phyloP scores from a whole-genome alignment of 2,888 invertebrate species.

The Nemurella pictetii region DNA sequence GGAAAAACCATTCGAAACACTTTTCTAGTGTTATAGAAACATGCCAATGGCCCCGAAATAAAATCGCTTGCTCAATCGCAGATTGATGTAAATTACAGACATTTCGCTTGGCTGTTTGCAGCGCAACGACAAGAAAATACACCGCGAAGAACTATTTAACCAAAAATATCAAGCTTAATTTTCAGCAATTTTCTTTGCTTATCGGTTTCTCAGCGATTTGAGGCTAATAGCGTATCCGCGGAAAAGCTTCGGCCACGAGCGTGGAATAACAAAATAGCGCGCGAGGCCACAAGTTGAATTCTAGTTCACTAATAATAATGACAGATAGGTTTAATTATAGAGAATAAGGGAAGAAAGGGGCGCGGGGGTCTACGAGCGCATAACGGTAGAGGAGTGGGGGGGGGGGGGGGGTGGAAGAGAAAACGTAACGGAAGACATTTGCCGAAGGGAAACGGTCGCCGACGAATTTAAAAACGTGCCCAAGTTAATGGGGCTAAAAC shows the following conservation, averaged over 20 bases:
- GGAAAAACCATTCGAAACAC: too few relatives aligned
- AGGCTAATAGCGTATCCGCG: neutral
- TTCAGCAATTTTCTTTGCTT: neutral
- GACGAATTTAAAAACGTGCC: neutral
- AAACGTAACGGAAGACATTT: conserved; percentile 30
- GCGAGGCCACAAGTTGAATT: neutral
- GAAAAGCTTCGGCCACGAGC: neutral
- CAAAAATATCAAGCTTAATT: neutral
- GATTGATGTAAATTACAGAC: too few relatives aligned
- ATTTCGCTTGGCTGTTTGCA: too few relatives aligned
- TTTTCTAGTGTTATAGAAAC: too few relatives aligned
- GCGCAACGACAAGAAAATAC: too few relatives aligned
- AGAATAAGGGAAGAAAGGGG: conserved; percentile 11
- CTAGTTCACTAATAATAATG: conserved; percentile 37
- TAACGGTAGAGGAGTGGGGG: neutral
- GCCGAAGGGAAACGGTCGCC: conserved; percentile 6
- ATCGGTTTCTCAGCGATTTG: neutral
- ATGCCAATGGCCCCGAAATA: too few relatives aligned
- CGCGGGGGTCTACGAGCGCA: neutral
- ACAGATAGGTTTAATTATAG: conserved; percentile 39
- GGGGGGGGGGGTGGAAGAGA: neutral
- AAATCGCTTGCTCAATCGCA: too few relatives aligned
- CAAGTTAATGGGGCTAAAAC: conserved; percentile 33
- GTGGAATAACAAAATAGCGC: neutral
- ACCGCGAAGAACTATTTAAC: neutral